Conservation (phyloP, 30 jellyfish, hydroid and myxozoan genomes). For the Turritopsis rubra region DNA sequence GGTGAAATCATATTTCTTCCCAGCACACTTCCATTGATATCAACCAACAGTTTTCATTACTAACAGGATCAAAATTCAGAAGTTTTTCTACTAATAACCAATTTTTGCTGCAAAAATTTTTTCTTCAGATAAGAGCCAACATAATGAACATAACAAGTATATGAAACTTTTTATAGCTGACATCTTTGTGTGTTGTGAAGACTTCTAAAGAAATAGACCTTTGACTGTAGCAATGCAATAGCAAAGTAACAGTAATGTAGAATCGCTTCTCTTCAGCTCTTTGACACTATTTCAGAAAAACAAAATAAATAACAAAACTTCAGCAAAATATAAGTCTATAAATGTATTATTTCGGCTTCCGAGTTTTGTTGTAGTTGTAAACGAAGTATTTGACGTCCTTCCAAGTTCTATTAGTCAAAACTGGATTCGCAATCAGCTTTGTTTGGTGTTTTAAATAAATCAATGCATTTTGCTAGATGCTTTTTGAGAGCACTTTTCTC, state of each 20-base stretch:
- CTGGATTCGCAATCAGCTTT: background rate
- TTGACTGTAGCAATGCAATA: background rate
- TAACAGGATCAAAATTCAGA: background rate
- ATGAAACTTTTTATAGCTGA: background rate
- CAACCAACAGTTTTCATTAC: background rate
- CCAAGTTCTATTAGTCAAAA: background rate
- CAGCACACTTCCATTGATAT: background rate
- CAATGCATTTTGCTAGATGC: background rate
- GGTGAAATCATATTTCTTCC: background rate
- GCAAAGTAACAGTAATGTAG: background rate
- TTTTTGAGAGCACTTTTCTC: background rate
- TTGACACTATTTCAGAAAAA: background rate
- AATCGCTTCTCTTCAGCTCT: background rate
- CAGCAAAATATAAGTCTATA: no score
- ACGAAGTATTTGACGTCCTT: no score
- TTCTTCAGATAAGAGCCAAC: background rate
- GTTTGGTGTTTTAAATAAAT: background rate
- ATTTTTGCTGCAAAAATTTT: background rate
- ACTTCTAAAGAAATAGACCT: background rate
- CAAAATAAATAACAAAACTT: no score
- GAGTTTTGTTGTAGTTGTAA: no score
- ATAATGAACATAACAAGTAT: background rate
- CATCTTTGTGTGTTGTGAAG: no score
- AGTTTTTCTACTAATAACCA: background rate
- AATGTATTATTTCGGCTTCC: no score